Evolutionary conservation across 2,888 invertebrate genomes (phyloP).

Genomic region (Trissoscelio sp.): DNA sequence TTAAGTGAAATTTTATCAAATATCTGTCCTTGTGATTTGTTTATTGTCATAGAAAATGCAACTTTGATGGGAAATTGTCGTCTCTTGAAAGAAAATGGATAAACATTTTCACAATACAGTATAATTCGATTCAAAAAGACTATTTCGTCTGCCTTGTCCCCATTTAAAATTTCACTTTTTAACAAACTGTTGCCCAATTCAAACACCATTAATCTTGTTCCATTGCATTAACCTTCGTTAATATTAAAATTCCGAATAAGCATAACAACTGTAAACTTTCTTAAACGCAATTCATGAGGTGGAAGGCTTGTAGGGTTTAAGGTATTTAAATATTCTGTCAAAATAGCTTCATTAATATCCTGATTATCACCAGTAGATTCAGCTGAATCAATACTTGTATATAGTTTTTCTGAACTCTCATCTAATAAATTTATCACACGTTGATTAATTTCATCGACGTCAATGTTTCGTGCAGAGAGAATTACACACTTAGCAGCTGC

Average conservation of each 20-base stretch:
- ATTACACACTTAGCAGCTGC: background rate
- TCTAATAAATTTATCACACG: background rate
- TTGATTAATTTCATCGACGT: conserved; percentile 7
- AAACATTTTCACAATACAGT: background rate
- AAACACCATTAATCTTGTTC: background rate
- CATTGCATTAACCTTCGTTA: background rate
- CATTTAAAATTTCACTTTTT: background rate
- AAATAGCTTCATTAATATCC: background rate
- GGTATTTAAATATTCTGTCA: background rate
- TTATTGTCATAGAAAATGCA: background rate
- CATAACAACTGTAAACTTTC: background rate
- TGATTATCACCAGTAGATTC: background rate
- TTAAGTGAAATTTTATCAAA: background rate
- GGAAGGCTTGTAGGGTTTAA: background rate
- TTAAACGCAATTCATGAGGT: background rate
- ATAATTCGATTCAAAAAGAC: background rate
- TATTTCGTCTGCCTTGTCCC: background rate
- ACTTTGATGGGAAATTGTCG: background rate
- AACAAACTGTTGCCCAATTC: background rate
- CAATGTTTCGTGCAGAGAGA: background rate
- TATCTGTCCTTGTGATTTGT: background rate
- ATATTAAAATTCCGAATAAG: background rate
- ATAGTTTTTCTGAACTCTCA: background rate
- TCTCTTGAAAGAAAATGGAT: background rate
- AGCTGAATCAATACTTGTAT: background rate